Evolutionary conservation across 2,113 vertebrate species (phyloP).

Genomic region (Hydrolagus affinis): DNA sequence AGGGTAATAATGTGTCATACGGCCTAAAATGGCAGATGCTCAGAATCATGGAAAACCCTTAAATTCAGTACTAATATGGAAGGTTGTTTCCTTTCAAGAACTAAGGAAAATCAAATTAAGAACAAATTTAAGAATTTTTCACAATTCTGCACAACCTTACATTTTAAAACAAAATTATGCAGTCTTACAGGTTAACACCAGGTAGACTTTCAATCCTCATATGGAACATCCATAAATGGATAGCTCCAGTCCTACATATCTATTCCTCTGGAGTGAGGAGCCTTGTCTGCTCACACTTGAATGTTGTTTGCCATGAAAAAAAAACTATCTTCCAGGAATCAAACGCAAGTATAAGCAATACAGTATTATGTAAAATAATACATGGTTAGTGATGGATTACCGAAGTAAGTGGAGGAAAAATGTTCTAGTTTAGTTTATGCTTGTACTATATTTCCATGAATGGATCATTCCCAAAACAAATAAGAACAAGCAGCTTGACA

Average conservation of each 20-base stretch:
- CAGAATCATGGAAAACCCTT: too few species aligned
- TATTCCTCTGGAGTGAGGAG: too few species aligned
- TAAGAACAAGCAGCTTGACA: neutral
- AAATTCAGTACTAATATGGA: too few species aligned
- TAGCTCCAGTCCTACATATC: too few species aligned
- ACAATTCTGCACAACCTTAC: neutral
- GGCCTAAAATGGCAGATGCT: too few species aligned
- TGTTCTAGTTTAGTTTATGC: neutral
- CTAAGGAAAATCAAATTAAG: neutral
- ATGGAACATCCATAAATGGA: neutral
- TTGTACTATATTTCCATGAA: neutral
- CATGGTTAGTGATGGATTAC: neutral
- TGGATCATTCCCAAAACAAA: neutral
- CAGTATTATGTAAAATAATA: neutral
- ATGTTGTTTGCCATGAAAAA: neutral
- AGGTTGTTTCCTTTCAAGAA: too few species aligned
- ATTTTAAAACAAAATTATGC: neutral
- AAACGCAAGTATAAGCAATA: neutral
- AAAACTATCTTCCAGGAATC: neutral
- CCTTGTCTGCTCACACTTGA: too few species aligned
- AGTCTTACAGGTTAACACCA: neutral
- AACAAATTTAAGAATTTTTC: neutral
- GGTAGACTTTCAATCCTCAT: neutral
- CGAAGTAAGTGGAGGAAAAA: neutral
- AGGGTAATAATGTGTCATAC: too few species aligned